Percentiles rank a stretch among this genome's conserved stretches.
Conservation (phyloP, 2,888 invertebrate genomes). For the Drosophila anomelani region DNA sequence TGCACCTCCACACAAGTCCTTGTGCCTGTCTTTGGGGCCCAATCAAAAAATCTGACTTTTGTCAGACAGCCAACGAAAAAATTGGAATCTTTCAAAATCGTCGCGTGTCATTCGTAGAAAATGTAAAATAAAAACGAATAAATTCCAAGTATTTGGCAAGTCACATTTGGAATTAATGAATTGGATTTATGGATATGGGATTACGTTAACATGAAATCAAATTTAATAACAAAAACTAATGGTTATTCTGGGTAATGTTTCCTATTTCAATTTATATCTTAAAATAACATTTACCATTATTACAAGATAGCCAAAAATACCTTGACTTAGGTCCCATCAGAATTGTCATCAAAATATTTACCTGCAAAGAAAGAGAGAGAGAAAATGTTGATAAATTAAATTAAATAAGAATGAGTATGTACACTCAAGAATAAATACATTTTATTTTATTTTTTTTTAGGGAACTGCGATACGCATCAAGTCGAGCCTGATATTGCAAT, state of each 20-base stretch:
- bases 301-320: background rate
- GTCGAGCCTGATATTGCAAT: conserved; percentile 61
- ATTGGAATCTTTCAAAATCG: conserved; percentile 14
- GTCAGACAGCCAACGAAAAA: conserved; percentile 24
- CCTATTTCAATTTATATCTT: background rate
- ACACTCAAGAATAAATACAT: conserved; percentile 33
- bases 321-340: background rate
- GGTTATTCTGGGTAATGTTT: background rate
- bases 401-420: conserved; percentile 14
- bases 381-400: conserved; percentile 15
- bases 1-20: conserved; percentile 22
- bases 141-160: background rate
- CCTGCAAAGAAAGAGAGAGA: conserved; percentile 43
- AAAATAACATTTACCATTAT: background rate
- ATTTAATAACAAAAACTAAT: background rate
- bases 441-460: conserved; percentile 65
- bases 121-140: conserved; percentile 7
- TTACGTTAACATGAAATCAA: background rate
- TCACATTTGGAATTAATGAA: conserved; percentile 10
- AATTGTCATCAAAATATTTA: conserved; percentile 25
- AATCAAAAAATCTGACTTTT: conserved; percentile 40
- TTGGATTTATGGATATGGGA: background rate
- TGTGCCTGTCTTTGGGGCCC: conserved; percentile 21
- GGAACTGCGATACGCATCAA: conserved; percentile 30
- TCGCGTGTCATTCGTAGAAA: conserved; percentile 17